Base-by-base conservation (phyloP, 2,797 vertebrate species). In the Crypturellus tataupa region DNA sequence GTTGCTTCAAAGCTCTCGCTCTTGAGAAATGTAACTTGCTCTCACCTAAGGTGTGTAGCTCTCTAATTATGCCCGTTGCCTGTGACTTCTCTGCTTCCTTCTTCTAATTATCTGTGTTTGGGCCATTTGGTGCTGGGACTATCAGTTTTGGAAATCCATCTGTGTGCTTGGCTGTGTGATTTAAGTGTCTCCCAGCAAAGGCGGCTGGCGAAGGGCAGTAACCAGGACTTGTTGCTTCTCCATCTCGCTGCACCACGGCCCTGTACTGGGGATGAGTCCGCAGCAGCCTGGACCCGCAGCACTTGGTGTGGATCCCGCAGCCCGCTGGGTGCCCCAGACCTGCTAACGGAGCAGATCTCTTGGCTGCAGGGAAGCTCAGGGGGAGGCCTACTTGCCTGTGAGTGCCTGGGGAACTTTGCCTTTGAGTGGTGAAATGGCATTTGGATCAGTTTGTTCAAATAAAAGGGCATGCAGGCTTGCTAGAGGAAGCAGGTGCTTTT, bases 1-100 rank as follows among this genome's bases (percentile, higher is more conserved):
- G 6, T 46, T 18, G 10, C 58, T 90, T 76, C 40, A 31, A 84
- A 47, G 89, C 86, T 90, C 64, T 64, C 17, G 12, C 86, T 90
- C 64, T 64, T 19, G 12, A 85, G 40, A 21, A 94, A 31, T 2
- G 1, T n/a, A 51, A 79, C 14, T 39, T 78, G 35, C 8, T 40
- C 80, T 89, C 12, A 84, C 4, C 39, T 80, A 77, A 40, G 67
- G 85, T 90, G 24, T 35, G 6, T 79, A 35, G 2, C 33, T 70
- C 35, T 81, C 25, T 86, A 56, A 81, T 80, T 65, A 47, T 39
- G 44, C 17, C 62, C 87, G 21, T 47, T 83, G n/a, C 24, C n/a
- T 91, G 19, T 80, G 51, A 31, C n/a, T 87, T 91, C n/a, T 73
- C 59, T 62, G 24, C 56, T 80, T 91, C 44, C 23, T 88, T 78